Percentiles rank a stretch among this genome's conserved stretches.
These are phyloP conservation scores for Tokudaia tokunoshimensis DNA, from an alignment of 2,797 vertebrate genomes.

Conservation along the genomic window DNA sequence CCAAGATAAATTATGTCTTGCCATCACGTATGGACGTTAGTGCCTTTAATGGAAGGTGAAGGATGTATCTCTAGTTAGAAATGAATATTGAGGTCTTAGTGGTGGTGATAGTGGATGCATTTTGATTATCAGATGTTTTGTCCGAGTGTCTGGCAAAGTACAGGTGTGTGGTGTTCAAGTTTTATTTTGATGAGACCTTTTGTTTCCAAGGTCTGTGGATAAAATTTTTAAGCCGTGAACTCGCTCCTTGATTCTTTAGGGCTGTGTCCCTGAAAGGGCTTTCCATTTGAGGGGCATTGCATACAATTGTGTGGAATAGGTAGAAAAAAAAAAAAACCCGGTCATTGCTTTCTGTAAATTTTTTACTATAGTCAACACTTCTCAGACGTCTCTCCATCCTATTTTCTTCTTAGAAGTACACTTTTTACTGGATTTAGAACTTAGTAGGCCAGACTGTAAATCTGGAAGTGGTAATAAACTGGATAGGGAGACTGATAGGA, in stretches of 20 bases:
- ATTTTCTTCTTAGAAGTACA: constrained; percentile 15
- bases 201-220: constrained; percentile 55
- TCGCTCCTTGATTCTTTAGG: constrained; percentile 20
- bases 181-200: constrained; percentile 12
- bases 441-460: constrained; percentile 53
- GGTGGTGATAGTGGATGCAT: constrained; percentile 78
- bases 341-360: neutral
- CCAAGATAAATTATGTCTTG: constrained; percentile 86
- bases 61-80: constrained; percentile 77
- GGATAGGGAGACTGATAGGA: constrained; percentile 31
- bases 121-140: constrained; percentile 72
- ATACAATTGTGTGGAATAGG: neutral
- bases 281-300: neutral
- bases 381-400: neutral
- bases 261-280: constrained; percentile 42
- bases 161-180: constrained; percentile 48
- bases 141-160: constrained; percentile 24
- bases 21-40: constrained; percentile 84
- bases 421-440: constrained; percentile 61
- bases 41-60: constrained; percentile 88
- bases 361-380: constrained; percentile 1
- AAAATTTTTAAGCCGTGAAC: constrained; percentile 14
- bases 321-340: neutral
- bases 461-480: constrained; percentile 45
- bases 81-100: constrained; percentile 77